Evolutionary conservation across 2,797 vertebrate species (phyloP).

Genomic region (Anabacerthia variegaticeps): DNA sequence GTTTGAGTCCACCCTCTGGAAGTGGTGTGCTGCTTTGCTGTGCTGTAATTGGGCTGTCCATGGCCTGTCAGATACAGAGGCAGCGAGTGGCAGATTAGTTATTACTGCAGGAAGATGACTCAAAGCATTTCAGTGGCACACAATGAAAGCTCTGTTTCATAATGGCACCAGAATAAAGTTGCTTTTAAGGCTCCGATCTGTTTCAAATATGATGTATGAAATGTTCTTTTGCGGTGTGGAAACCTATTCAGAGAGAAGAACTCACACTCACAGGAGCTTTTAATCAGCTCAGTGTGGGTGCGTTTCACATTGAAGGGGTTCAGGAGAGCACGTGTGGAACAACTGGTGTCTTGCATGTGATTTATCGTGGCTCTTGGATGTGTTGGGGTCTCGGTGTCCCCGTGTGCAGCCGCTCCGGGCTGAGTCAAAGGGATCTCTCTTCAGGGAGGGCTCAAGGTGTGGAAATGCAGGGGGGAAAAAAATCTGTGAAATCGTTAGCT

Average conservation of each 20-base stretch:
- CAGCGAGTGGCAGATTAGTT: not conserved
- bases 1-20: not conserved
- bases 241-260: not conserved
- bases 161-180: conserved; percentile 13
- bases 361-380: accelerated
- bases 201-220: conserved; percentile 17
- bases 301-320: not conserved
- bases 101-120: conserved; percentile 56
- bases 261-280: conserved; percentile 14
- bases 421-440: not conserved
- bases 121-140: conserved; percentile 35
- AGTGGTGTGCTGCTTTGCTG: not conserved
- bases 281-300: conserved; percentile 10
- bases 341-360: not conserved
- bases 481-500: not conserved
- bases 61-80: conserved; percentile 19
- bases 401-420: accelerated
- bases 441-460: not conserved
- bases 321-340: not conserved
- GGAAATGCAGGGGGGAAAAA: not conserved
- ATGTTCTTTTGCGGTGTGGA: conserved; percentile 10
- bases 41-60: conserved; percentile 25
- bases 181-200: not conserved
- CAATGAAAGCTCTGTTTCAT: conserved; percentile 36
- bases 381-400: accelerated